These are phyloP conservation scores for Phalacrocorax aristotelis DNA, from an alignment of 2,113 vertebrate genomes.

Conservation along the genomic window DNA sequence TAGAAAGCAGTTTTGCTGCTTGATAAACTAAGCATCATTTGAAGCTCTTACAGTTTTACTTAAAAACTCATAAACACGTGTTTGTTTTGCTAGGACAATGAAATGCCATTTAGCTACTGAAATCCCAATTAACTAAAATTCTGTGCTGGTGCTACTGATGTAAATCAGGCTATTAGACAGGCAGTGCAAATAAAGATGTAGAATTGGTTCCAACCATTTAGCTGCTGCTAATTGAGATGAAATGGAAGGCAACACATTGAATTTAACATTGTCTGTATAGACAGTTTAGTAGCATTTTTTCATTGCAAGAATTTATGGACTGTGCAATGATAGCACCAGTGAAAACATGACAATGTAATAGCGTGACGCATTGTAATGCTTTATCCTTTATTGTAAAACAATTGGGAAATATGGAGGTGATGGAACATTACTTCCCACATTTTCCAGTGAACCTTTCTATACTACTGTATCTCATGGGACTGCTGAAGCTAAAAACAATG, in stretches of 20 bases:
- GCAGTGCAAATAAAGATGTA: slow-evolving; percentile 18
- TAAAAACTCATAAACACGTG: slow-evolving; percentile 19
- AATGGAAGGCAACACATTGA: not conserved
- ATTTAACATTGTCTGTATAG: slow-evolving; percentile 5
- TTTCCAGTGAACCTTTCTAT: not conserved
- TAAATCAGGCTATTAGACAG: slow-evolving; percentile 58
- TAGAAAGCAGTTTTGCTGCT: not conserved
- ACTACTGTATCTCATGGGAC: not conserved
- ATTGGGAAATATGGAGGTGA: slow-evolving; percentile 8
- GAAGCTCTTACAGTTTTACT: slow-evolving; percentile 25
- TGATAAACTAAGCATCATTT: not conserved
- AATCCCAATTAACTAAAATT: slow-evolving; percentile 59
- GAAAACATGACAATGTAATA: slow-evolving; percentile 53
- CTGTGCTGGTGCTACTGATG: slow-evolving; percentile 15
- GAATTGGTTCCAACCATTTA: slow-evolving; percentile 52
- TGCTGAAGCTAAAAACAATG: not conserved
- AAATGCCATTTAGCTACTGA: slow-evolving; percentile 32
- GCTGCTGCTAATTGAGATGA: slow-evolving; percentile 51
- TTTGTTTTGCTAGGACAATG: slow-evolving; percentile 50
- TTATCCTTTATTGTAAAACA: slow-evolving; percentile 16
- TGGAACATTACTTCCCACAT: slow-evolving; percentile 1
- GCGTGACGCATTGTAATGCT: not conserved
- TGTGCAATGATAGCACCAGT: slow-evolving; percentile 26
- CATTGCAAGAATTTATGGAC: slow-evolving; percentile 59
- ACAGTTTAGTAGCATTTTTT: not conserved